phyloP scores from a whole-genome alignment of 2,113 vertebrate species.

The Emydura subglobosa region DNA sequence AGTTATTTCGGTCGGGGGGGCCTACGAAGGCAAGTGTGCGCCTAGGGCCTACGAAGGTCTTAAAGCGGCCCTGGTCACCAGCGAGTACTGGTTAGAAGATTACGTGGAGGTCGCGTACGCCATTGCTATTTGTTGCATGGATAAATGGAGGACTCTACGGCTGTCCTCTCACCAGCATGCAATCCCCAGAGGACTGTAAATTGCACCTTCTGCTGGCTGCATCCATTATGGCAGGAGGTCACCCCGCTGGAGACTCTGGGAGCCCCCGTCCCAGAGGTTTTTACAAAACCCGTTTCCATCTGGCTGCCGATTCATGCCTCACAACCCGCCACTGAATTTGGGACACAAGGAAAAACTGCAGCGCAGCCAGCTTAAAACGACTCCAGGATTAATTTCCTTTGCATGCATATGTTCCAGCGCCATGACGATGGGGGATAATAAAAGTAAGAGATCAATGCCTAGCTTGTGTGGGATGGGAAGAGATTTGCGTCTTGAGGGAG shows the following conservation, averaged over 20 bases:
- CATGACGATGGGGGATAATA: neutral
- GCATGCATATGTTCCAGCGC: neutral
- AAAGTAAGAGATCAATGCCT: neutral
- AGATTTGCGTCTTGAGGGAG: neutral
- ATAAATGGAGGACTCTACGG: neutral
- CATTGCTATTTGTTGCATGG: neutral
- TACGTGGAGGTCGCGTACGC: neutral
- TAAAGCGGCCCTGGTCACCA: no score
- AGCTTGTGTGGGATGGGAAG: neutral
- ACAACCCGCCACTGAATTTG: neutral
- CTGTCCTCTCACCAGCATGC: neutral
- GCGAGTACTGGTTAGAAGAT: neutral
- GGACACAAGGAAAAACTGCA: neutral
- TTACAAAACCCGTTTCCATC: neutral
- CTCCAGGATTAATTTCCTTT: neutral
- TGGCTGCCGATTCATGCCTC: neutral
- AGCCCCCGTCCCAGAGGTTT: neutral
- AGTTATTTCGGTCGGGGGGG: no score
- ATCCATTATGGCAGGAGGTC: neutral
- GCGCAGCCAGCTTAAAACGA: neutral
- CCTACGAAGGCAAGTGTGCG: no score
- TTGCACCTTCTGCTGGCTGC: neutral
- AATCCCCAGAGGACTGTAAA: neutral
- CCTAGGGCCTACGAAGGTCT: no score
- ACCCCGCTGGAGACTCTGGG: neutral